A percentile compares a stretch with the other conserved stretches of the same genome.
Evolutionary conservation across 2,797 vertebrate genomes (phyloP).

Genomic region (Sternarchorhynchus goeldii): DNA sequence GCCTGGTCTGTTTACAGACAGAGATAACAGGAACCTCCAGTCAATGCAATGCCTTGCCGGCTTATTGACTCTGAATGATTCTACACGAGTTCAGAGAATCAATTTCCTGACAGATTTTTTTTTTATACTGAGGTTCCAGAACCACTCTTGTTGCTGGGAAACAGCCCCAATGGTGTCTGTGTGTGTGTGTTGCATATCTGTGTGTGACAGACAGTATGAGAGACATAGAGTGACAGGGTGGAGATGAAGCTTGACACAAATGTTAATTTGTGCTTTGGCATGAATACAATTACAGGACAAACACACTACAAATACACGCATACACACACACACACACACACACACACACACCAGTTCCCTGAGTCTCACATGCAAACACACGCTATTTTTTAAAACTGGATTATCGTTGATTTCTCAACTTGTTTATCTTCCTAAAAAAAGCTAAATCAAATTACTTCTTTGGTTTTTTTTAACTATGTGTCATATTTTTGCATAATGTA

Average conservation of each 20-base stretch:
- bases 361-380: too few species aligned
- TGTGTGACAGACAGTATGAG: conserved; percentile 61
- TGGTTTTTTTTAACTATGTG: too few species aligned
- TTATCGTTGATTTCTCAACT: too few species aligned
- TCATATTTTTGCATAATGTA: too few species aligned
- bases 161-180: conserved; percentile 69
- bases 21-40: conserved; percentile 50
- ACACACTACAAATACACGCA: conserved; percentile 8
- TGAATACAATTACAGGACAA: background rate
- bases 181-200: conserved; percentile 14
- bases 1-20: conserved; percentile 39
- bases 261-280: conserved; percentile 20
- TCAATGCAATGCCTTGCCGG: conserved; percentile 54
- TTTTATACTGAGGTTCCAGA: conserved; percentile 60
- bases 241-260: background rate
- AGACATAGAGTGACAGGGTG: background rate
- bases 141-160: conserved; percentile 69
- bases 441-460: too few species aligned
- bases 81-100: conserved; percentile 65
- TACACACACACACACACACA: conserved; percentile 1
- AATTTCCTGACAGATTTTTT: conserved; percentile 63
- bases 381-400: too few species aligned
- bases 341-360: background rate
- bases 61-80: conserved; percentile 62
- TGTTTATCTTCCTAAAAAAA: too few species aligned